Evolutionary conservation across 1,140 invertebrate genomes (phyloP), one percentile per base, ranked within the genome.

Genomic region (Phymorhynchus buccinoides): DNA sequence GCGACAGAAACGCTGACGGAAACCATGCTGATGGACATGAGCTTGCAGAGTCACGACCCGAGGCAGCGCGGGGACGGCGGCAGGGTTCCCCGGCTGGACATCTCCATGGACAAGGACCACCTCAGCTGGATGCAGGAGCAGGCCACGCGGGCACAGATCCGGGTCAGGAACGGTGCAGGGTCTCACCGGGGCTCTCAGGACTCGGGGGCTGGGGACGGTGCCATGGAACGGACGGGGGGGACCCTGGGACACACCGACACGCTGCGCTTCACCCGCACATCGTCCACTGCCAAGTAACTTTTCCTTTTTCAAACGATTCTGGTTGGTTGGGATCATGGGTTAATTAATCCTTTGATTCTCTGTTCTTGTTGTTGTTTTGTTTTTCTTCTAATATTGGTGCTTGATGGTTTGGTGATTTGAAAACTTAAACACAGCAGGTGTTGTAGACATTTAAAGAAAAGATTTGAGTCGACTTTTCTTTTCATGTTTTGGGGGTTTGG

Each of bases 71-170:
- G 87, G 22, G 86, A 87, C 27, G 77, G 62, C 1, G 78, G 83
- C 42, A 83, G 85, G 4, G 89, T 93, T 30, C 92, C 92, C 14
- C 87, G 88, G n/a, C 87, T 93, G 42, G 90, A 92, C 79, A 93
- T 93, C 56, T 91, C 91, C 27, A 84, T 93, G 82, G 92, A 93
- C 87, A 90, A 90, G 18, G 92, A 93, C 83, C 91, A 93, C 86
- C 87, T 91, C 80, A 90, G 89, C 66, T 93, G 92, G 92, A 62
- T 93, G 4, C 87, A 92, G 78, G 92, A 93, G 44, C 91, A 93
- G 82, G 89, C 89, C 7, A 88, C 84, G 30, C 90, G 90, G 66
- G 90, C 89, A 35, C 86, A 90, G 77, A 68, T 90, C 30, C 82
- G 90, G 62, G 84, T 83, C 30, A 88, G 88, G 32, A 91, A 86